Conservation (phyloP, 2,113 vertebrate species). For the Pheucticus melanocephalus region DNA sequence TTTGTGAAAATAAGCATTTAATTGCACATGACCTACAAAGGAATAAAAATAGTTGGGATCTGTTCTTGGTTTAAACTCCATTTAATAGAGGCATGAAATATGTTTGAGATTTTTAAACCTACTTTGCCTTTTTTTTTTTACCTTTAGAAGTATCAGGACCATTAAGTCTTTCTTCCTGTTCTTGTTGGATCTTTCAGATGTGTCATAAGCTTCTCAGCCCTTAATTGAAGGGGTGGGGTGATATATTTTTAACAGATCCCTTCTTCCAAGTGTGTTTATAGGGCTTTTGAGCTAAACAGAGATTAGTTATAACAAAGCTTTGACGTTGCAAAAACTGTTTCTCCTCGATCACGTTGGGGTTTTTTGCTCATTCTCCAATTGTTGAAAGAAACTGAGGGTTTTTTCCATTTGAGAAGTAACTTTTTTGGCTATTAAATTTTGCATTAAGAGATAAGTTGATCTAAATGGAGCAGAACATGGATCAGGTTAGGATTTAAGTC, state of each 20-base stretch:
- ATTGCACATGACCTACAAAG: constrained; percentile 53
- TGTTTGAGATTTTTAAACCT: neutral
- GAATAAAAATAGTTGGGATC: constrained; percentile 3
- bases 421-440: neutral
- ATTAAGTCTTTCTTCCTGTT: constrained; percentile 43
- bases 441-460: neutral
- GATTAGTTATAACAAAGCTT: constrained; percentile 32
- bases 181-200: constrained; percentile 54
- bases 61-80: neutral
- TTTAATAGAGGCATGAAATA: constrained; percentile 8
- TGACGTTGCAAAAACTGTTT: neutral
- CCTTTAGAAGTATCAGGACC: constrained; percentile 46
- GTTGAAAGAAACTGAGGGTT: neutral
- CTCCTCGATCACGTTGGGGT: neutral
- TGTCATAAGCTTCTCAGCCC: constrained; percentile 60
- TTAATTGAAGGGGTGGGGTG: constrained; percentile 65
- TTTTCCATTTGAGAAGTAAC: neutral
- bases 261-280: constrained; percentile 56
- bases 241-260: constrained; percentile 66
- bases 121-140: neutral
- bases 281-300: constrained; percentile 52
- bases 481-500: neutral
- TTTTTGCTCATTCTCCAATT: neutral
- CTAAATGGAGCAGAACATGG: neutral
- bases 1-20: constrained; percentile 56